Evolutionary conservation across 2,888 invertebrate genomes (phyloP).

Genomic region (Thecocarcelia acutangulata): DNA sequence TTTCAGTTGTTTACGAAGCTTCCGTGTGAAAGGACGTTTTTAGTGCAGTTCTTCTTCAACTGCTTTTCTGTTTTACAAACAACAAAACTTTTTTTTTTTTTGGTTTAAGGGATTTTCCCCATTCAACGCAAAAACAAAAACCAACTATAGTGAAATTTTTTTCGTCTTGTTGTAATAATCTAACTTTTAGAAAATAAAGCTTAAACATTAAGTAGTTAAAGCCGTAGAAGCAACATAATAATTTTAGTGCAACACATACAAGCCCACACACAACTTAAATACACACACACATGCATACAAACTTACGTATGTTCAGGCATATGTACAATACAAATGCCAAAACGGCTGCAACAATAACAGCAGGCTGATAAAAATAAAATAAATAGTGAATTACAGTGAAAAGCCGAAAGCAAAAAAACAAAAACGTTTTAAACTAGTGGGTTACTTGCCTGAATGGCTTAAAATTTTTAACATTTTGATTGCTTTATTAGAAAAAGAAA

Average conservation of each 20-base stretch:
- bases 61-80: slow-evolving; percentile 49
- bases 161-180: slow-evolving; percentile 14
- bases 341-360: slow-evolving; percentile 41
- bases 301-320: no score
- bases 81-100: slow-evolving; percentile 37
- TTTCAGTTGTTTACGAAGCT: slow-evolving; percentile 66
- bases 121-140: slow-evolving; percentile 12
- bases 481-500: not conserved
- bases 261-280: not conserved
- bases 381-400: slow-evolving; percentile 26
- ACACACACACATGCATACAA: not conserved
- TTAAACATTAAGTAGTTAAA: slow-evolving; percentile 4
- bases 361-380: slow-evolving; percentile 26
- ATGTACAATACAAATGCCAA: not conserved
- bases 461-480: slow-evolving; percentile 11
- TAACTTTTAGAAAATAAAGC: slow-evolving; percentile 4
- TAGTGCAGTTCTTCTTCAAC: slow-evolving; percentile 49
- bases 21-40: slow-evolving; percentile 65
- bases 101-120: not conserved
- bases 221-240: slow-evolving; percentile 19
- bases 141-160: not conserved
- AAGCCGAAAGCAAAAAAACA: slow-evolving; percentile 14
- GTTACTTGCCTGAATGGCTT: slow-evolving; percentile 16
- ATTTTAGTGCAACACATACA: slow-evolving; percentile 37
- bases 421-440: slow-evolving; percentile 15